These are phyloP conservation scores for Cyclura pinguis DNA, from an alignment of 2,797 vertebrate genomes.

Conservation along the genomic window DNA sequence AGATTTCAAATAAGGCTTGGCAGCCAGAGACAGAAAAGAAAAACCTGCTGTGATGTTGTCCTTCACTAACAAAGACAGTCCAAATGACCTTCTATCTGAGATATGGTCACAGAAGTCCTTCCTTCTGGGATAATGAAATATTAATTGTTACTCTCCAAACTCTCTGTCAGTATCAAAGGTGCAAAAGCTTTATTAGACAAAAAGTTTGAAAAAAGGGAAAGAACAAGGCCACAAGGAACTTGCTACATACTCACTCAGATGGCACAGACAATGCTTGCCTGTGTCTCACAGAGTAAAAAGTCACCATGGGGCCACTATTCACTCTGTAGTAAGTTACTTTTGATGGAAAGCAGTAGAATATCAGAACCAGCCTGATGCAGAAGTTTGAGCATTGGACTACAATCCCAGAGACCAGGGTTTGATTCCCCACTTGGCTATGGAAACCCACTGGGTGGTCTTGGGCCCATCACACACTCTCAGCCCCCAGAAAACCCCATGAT, in stretches of 20 bases:
- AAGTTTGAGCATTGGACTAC: too few relatives aligned
- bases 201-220: slow-evolving; percentile 25
- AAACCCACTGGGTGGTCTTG: too few relatives aligned
- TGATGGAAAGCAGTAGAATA: slow-evolving; percentile 4
- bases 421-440: too few relatives aligned
- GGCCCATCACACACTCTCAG: too few relatives aligned
- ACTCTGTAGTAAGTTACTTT: slow-evolving; percentile 15
- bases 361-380: too few relatives aligned
- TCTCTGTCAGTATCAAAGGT: slow-evolving; percentile 27
- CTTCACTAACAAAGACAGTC: slow-evolving; percentile 41
- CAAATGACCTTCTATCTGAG: slow-evolving; percentile 24
- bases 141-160: slow-evolving; percentile 49
- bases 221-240: slow-evolving; percentile 29
- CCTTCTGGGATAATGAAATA: slow-evolving; percentile 46
- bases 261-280: background rate
- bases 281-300: slow-evolving; percentile 23
- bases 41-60: slow-evolving; percentile 19
- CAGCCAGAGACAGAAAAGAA: background rate
- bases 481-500: too few relatives aligned
- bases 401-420: too few relatives aligned
- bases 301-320: slow-evolving; percentile 31
- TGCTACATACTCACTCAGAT: background rate
- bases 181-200: slow-evolving; percentile 16
- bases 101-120: slow-evolving; percentile 49
- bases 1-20: slow-evolving; percentile 22